phyloP scores from a whole-genome alignment of 2,888 invertebrate species.

The Agrilus cyanescens region DNA sequence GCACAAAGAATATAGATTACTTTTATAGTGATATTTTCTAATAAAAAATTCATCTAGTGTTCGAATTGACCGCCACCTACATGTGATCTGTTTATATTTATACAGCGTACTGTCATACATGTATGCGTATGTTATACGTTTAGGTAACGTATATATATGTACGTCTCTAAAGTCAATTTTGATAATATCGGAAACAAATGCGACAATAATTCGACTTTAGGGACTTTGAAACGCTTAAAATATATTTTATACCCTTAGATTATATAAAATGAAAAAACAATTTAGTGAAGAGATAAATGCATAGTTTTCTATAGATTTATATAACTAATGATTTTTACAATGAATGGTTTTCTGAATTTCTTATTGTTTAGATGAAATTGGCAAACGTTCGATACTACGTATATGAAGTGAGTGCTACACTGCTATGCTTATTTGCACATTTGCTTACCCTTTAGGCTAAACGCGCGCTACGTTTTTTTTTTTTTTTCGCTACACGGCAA shows the following conservation, averaged over 20 bases:
- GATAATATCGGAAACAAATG: constrained; percentile 5
- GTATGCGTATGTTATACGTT: neutral
- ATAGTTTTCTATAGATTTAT: constrained; percentile 39
- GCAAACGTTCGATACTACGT: constrained; percentile 30
- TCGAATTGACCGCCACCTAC: constrained; percentile 33
- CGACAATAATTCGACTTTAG: constrained; percentile 17
- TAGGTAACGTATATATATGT: constrained; percentile 2
- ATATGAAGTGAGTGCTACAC: constrained; percentile 18
- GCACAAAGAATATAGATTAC: constrained; percentile 32
- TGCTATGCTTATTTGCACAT: neutral
- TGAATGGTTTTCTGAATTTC: too few relatives aligned
- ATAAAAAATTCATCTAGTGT: constrained; percentile 35
- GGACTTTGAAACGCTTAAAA: constrained; percentile 28
- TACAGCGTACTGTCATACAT: constrained; percentile 19
- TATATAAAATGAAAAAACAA: constrained; percentile 14
- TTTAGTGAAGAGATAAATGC: constrained; percentile 22
- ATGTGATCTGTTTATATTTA: constrained; percentile 34
- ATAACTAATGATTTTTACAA: constrained; percentile 13
- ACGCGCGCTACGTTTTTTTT: too few relatives aligned
- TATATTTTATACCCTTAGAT: constrained; percentile 36
- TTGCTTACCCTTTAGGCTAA: too few relatives aligned
- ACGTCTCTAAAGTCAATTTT: constrained; percentile 10
- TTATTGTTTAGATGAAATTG: neutral
- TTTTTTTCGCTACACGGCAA: too few relatives aligned
- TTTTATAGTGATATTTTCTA: constrained; percentile 35